A percentile compares a stretch with the other conserved stretches of the same genome.
Evolutionary conservation across 1,140 invertebrate genomes (phyloP).

Genomic region (Cyrtorhinus lividipennis): DNA sequence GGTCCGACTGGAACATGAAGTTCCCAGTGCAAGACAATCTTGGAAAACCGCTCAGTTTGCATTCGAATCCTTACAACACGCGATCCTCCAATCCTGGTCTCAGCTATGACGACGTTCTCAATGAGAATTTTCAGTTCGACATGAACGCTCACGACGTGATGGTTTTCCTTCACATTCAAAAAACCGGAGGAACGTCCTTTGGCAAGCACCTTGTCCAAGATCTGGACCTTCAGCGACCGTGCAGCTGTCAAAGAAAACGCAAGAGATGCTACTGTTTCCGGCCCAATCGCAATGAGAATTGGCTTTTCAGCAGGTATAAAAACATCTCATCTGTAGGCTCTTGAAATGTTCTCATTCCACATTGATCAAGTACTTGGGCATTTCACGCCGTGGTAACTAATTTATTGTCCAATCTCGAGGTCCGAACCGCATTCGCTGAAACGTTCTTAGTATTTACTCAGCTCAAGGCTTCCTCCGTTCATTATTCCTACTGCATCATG

Average conservation of each 20-base stretch:
- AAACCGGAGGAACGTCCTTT: conserved; percentile 85
- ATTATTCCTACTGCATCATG: too few species aligned
- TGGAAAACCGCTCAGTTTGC: conserved; percentile 37
- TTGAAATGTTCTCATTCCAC: too few species aligned
- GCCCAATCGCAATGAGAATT: conserved; percentile 77
- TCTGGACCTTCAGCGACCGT: conserved; percentile 75
- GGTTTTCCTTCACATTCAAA: conserved; percentile 97
- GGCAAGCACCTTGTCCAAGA: conserved; percentile 87
- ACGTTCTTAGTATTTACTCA: too few species aligned
- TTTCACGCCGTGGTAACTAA: too few species aligned
- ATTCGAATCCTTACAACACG: conserved; percentile 30
- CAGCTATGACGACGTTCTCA: conserved; percentile 64
- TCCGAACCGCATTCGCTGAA: too few species aligned
- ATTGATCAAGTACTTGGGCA: too few species aligned
- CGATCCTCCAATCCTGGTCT: conserved; percentile 34
- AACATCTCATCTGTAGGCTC: too few species aligned
- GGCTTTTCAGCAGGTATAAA: conserved; percentile 87
- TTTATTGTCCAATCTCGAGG: too few species aligned
- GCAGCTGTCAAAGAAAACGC: conserved; percentile 65
- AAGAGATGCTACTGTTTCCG: conserved; percentile 88
- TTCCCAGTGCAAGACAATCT: conserved; percentile 36
- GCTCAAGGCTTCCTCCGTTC: too few species aligned
- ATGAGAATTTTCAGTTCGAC: conserved; percentile 74
- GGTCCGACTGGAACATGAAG: conserved; percentile 30
- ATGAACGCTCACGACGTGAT: conserved; percentile 88